Evolutionary conservation across 2,113 vertebrate genomes (phyloP).

Genomic region (Microcebus ravelobensis): DNA sequence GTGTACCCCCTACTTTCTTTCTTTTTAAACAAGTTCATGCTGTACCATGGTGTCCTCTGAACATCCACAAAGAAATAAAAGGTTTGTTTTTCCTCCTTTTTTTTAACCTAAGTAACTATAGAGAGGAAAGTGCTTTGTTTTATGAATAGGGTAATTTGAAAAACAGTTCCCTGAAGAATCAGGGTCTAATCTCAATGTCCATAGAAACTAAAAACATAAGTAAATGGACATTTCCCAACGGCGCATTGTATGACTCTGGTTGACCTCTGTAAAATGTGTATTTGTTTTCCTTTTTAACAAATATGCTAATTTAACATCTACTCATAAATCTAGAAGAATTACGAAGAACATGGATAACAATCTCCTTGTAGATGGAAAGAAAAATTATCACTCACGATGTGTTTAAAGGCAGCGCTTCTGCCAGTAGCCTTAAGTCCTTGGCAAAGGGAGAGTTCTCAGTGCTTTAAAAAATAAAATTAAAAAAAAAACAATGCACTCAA

Average conservation of each 20-base stretch:
- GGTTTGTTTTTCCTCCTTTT: background rate
- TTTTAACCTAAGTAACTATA: background rate
- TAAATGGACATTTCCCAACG: background rate
- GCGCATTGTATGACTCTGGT: background rate
- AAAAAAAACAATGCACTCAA: background rate
- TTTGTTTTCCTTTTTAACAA: background rate
- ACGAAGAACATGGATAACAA: background rate
- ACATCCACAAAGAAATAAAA: background rate
- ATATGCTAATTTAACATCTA: background rate
- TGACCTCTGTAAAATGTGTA: background rate
- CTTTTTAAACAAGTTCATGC: background rate
- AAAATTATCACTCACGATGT: background rate
- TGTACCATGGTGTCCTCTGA: background rate
- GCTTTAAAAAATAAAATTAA: background rate
- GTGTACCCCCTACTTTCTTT: background rate
- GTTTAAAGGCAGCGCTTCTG: background rate
- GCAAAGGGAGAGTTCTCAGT: background rate
- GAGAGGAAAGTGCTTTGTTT: background rate
- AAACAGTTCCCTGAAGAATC: background rate
- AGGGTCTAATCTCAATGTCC: background rate
- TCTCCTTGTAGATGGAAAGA: background rate
- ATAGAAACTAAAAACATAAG: background rate
- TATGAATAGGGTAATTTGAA: background rate
- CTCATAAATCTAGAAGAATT: background rate
- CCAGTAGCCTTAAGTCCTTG: background rate